phyloP scores from a whole-genome alignment of 1,140 invertebrate genomes.

The Brachionus rubens region DNA sequence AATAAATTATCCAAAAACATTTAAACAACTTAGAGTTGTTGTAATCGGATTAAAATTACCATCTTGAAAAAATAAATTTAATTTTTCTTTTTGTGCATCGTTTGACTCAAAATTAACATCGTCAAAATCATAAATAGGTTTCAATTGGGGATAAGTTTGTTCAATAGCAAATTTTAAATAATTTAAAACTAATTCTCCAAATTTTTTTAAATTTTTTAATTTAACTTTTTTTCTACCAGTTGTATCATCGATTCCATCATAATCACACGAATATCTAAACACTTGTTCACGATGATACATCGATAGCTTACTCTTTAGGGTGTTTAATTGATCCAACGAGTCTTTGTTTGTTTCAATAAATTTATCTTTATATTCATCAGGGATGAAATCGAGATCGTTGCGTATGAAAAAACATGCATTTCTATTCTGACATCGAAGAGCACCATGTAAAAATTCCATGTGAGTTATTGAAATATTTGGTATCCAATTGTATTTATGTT shows the following conservation, averaged over 20 bases:
- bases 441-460: constrained; percentile 59
- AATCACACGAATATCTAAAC: constrained; percentile 51
- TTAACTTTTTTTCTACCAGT: constrained; percentile 53
- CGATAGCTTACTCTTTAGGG: constrained; percentile 50
- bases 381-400: constrained; percentile 50
- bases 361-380: constrained; percentile 49
- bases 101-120: constrained; percentile 14
- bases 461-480: constrained; percentile 56
- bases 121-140: neutral
- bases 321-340: constrained; percentile 52
- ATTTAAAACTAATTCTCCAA: constrained; percentile 51
- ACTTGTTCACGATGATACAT: constrained; percentile 52
- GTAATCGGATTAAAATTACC: too few relatives aligned
- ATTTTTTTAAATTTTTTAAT: constrained; percentile 51
- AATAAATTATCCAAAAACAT: too few relatives aligned
- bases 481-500: constrained; percentile 53
- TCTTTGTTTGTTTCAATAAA: constrained; percentile 53
- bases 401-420: constrained; percentile 57
- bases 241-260: constrained; percentile 47
- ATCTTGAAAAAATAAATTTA: neutral
- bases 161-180: constrained; percentile 54
- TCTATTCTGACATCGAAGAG: constrained; percentile 52
- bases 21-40: too few relatives aligned
- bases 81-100: constrained; percentile 13
- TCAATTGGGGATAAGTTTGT: constrained; percentile 49